phyloP scores from a whole-genome alignment of 2,888 invertebrate genomes.

The Tolmerus cingulatus region DNA sequence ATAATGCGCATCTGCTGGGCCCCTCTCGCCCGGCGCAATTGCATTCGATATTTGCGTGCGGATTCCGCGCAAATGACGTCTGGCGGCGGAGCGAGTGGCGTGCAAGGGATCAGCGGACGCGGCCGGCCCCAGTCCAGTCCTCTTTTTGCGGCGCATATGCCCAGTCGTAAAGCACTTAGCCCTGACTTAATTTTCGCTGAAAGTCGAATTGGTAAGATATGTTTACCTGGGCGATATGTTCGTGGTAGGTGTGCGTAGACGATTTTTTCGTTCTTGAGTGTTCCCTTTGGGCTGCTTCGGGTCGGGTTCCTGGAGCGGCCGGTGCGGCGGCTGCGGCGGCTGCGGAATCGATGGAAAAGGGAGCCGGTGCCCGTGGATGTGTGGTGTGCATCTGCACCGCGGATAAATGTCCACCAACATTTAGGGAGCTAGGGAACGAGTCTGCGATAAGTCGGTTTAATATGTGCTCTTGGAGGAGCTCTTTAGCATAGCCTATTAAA shows the following conservation, averaged over 20 bases:
- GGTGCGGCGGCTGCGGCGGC: neutral
- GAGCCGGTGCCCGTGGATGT: neutral
- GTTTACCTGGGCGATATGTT: neutral
- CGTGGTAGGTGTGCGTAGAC: neutral
- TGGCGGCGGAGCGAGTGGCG: conserved; percentile 13
- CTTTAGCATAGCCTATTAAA: neutral
- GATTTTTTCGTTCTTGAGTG: neutral
- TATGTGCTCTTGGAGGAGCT: neutral
- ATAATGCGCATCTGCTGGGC: conserved; percentile 53
- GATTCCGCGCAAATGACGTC: conserved; percentile 38
- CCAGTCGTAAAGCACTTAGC: conserved; percentile 32
- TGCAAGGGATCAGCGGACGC: conserved; percentile 16
- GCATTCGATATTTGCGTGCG: conserved; percentile 23
- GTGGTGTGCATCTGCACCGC: neutral
- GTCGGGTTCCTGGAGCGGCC: neutral
- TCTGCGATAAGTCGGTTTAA: neutral
- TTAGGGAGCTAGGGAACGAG: neutral
- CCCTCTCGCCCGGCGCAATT: conserved; percentile 9
- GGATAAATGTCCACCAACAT: neutral
- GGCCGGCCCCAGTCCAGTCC: conserved; percentile 1
- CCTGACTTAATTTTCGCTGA: conserved; percentile 30
- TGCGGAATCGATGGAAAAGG: neutral
- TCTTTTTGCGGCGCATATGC: conserved; percentile 32
- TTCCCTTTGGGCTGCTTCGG: neutral
- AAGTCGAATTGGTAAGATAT: conserved; percentile 26